Percentiles rank a stretch among this genome's conserved stretches.
Evolutionary conservation across 2,888 invertebrate genomes (phyloP).

Genomic region (Ophraella communa): DNA sequence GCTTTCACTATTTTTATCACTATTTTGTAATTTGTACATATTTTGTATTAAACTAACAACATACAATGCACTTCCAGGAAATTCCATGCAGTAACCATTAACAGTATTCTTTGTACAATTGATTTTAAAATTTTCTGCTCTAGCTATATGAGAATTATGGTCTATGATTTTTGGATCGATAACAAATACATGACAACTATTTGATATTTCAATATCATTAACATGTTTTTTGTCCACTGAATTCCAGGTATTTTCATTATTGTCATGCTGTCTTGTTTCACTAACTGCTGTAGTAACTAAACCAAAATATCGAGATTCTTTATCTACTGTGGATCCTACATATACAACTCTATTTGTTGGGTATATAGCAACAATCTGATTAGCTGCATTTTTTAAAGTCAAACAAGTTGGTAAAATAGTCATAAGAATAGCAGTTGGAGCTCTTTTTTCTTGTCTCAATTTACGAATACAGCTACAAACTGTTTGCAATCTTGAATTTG

Average conservation of each 20-base stretch:
- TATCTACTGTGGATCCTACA: constrained; percentile 89
- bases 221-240: constrained; percentile 43
- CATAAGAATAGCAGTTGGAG: constrained; percentile 84
- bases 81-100: constrained; percentile 83
- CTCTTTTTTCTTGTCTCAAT: constrained; percentile 86
- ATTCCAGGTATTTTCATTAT: constrained; percentile 31
- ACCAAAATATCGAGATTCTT: constrained; percentile 91
- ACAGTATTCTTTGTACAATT: constrained; percentile 82
- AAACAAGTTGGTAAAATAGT: constrained; percentile 82
- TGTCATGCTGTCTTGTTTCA: constrained; percentile 49
- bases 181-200: constrained; percentile 94
- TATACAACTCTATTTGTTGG: constrained; percentile 85
- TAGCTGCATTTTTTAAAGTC: constrained; percentile 78
- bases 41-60: constrained; percentile 75
- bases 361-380: constrained; percentile 84
- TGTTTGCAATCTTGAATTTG: constrained; percentile 76
- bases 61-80: constrained; percentile 84
- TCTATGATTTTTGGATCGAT: constrained; percentile 86
- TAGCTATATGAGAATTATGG: constrained; percentile 79
- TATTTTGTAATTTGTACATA: constrained; percentile 72
- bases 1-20: constrained; percentile 51
- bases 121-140: constrained; percentile 84
- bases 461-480: constrained; percentile 89
- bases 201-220: constrained; percentile 68
- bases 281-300: constrained; percentile 84